Conservation (phyloP, 1,140 invertebrate genomes). For the Drosophila auraria region DNA sequence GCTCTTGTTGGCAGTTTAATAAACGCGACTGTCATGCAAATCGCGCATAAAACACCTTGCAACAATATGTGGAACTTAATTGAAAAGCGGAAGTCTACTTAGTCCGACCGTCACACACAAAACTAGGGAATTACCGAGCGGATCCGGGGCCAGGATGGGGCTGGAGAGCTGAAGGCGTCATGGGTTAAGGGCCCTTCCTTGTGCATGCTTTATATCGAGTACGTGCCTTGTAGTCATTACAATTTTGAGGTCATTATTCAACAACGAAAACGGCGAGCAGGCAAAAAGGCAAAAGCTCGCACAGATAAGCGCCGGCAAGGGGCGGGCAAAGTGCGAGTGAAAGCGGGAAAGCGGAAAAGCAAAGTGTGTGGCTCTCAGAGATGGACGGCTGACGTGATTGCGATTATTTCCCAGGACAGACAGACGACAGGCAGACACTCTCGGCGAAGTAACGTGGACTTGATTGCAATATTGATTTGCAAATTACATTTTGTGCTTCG, state of each 20-base stretch:
- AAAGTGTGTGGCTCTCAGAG: constrained; percentile 15
- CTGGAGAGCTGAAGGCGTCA: neutral
- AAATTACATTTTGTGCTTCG: constrained; percentile 14
- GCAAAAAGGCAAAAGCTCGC: constrained; percentile 48
- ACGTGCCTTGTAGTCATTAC: constrained; percentile 80
- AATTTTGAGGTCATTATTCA: constrained; percentile 80
- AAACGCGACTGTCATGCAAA: constrained; percentile 74
- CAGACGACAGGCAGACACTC: constrained; percentile 13
- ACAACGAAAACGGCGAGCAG: constrained; percentile 62
- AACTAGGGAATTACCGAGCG: constrained; percentile 12
- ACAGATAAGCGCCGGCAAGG: constrained; percentile 37
- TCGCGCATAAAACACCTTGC: constrained; percentile 78
- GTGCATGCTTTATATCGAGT: constrained; percentile 68
- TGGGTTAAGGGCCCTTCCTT: constrained; percentile 9
- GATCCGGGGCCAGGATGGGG: too few species aligned
- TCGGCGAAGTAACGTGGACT: constrained; percentile 9
- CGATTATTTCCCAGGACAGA: constrained; percentile 18
- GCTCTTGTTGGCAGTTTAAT: constrained; percentile 56
- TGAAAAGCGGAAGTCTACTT: constrained; percentile 81
- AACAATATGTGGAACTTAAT: constrained; percentile 79
- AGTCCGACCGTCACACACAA: constrained; percentile 55
- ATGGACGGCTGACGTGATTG: constrained; percentile 42
- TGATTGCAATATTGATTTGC: constrained; percentile 32
- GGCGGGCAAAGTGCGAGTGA: constrained; percentile 25
- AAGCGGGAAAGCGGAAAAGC: constrained; percentile 10